These are phyloP conservation scores for Zosterops hypoxanthus DNA, from an alignment of 2,113 vertebrate genomes.

Conservation along the genomic window DNA sequence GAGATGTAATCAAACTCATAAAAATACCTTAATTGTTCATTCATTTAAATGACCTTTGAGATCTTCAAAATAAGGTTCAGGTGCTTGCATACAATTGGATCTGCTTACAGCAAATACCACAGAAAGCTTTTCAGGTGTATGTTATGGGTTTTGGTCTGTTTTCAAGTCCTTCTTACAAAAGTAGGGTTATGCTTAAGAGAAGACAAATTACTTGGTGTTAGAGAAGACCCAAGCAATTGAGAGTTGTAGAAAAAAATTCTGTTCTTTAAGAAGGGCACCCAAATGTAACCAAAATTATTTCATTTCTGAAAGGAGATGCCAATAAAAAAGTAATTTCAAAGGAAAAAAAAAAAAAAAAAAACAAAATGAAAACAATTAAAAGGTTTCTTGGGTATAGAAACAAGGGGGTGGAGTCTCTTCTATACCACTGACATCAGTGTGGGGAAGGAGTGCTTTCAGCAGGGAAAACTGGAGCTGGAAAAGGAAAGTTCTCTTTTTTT, in stretches of 20 bases:
- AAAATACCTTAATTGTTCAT: constrained; percentile 43
- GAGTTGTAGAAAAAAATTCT: background rate
- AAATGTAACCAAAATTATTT: background rate
- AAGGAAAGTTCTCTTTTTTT: background rate
- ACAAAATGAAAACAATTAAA: background rate
- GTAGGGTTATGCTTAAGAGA: background rate
- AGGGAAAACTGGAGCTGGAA: background rate
- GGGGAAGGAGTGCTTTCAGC: background rate
- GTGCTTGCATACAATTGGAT: background rate
- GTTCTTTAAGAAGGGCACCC: background rate
- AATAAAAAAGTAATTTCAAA: background rate
- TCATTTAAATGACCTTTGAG: constrained; percentile 49
- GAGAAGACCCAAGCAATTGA: background rate
- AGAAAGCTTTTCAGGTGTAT: background rate
- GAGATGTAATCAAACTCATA: constrained; percentile 40
- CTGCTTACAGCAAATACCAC: background rate
- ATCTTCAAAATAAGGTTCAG: constrained; percentile 49
- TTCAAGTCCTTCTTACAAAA: background rate
- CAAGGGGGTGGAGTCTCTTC: background rate
- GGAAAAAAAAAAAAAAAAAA: background rate
- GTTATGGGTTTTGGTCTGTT: background rate
- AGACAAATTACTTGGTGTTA: background rate
- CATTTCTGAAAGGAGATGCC: background rate
- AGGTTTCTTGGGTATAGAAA: background rate
- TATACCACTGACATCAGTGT: background rate